Conservation (phyloP, 2,797 vertebrate species). For the Phataginus tricuspis region DNA sequence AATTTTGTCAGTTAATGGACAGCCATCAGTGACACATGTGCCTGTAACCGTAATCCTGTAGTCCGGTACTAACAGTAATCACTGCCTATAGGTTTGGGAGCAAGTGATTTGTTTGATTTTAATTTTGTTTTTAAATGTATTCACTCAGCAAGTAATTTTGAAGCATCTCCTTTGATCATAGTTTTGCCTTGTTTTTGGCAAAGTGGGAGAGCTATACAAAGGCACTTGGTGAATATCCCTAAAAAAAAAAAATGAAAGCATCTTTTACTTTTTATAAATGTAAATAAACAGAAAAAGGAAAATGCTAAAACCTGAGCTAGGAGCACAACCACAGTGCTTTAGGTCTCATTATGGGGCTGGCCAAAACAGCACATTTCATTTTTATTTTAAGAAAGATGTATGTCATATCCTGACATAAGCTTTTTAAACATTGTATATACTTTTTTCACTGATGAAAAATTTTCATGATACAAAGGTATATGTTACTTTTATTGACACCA, state of each 20-base stretch:
- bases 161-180: constrained; percentile 22
- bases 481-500: not conserved
- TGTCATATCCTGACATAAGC: not conserved
- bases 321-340: not conserved
- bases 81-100: not conserved
- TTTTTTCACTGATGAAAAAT: not conserved
- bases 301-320: not conserved
- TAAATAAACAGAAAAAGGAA: constrained; percentile 37
- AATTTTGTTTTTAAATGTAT: constrained; percentile 20
- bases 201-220: not conserved
- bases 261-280: constrained; percentile 10
- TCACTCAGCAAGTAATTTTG: constrained; percentile 41
- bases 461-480: not conserved
- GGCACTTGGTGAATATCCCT: not conserved
- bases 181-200: constrained; percentile 21
- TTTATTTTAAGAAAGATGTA: constrained; percentile 21
- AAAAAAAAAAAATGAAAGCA: not conserved
- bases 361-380: constrained; percentile 14
- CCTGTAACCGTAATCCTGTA: not conserved
- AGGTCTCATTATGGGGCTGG: not conserved
- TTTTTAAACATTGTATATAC: constrained; percentile 30
- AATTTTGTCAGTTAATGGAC: not conserved
- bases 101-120: constrained; percentile 35
- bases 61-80: not conserved
- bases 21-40: not conserved